These are phyloP conservation scores for Euwallacea fornicatus DNA, from an alignment of 1,140 invertebrate genomes.

Conservation along the genomic window DNA sequence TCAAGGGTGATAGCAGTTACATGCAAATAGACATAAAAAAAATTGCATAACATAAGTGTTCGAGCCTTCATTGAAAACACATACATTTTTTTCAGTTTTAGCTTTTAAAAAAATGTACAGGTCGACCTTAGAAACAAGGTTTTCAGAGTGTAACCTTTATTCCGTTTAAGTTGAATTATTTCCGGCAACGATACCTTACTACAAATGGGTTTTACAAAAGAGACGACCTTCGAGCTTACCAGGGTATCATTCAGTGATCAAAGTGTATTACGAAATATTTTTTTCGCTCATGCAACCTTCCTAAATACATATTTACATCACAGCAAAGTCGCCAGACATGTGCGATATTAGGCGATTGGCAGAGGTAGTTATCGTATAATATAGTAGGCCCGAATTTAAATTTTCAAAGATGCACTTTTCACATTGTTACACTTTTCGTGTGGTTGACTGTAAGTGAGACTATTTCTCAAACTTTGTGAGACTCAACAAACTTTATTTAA, in stretches of 20 bases:
- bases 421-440: not conserved
- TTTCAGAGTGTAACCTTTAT: constrained; percentile 36
- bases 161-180: constrained; percentile 37
- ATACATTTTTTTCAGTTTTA: constrained; percentile 31
- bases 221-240: constrained; percentile 21
- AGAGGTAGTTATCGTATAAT: not conserved
- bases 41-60: constrained; percentile 14
- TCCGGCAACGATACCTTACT: constrained; percentile 36
- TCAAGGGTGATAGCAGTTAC: no score
- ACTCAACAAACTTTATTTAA: no score
- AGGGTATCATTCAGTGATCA: constrained; percentile 30
- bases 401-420: constrained; percentile 1
- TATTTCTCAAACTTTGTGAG: no score
- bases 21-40: constrained; percentile 4
- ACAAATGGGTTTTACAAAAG: constrained; percentile 38
- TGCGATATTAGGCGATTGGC: no score
- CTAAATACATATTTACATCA: not conserved
- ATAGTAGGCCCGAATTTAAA: not conserved
- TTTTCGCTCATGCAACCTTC: constrained; percentile 28
- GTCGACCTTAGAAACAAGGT: constrained; percentile 36
- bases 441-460: not conserved
- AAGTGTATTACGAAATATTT: constrained; percentile 29
- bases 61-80: constrained; percentile 17
- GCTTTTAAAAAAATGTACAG: constrained; percentile 31
- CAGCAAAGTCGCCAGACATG: no score